phyloP scores from a whole-genome alignment of 1,140 invertebrate species.

The Drosophila carrolli region DNA sequence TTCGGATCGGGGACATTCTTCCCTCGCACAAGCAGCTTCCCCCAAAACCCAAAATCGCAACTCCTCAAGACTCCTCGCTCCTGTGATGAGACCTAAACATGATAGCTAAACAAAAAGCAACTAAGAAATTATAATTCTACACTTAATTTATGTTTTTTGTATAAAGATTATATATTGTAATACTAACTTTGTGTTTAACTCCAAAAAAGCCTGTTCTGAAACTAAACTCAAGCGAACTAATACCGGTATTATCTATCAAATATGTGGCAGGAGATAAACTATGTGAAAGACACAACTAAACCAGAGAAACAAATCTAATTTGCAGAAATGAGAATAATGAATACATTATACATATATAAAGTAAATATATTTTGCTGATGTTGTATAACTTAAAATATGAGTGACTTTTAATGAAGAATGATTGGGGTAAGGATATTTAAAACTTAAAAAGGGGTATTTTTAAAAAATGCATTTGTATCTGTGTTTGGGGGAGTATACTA shows the following conservation, averaged over 20 bases:
- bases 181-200: constrained; percentile 44
- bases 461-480: no score
- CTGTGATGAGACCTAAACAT: constrained; percentile 41
- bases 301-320: constrained; percentile 62
- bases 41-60: background rate
- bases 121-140: constrained; percentile 39
- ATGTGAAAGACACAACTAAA: constrained; percentile 67
- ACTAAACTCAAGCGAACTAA: constrained; percentile 68
- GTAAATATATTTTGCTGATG: constrained; percentile 45
- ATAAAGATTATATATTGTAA: constrained; percentile 42
- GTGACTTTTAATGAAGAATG: constrained; percentile 1
- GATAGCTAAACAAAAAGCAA: constrained; percentile 22
- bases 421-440: background rate
- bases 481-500: no score
- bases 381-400: constrained; percentile 16
- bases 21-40: constrained; percentile 11
- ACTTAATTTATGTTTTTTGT: constrained; percentile 65
- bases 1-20: constrained; percentile 17
- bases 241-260: constrained; percentile 60
- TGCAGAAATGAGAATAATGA: constrained; percentile 57
- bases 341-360: constrained; percentile 35
- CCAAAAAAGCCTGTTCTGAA: constrained; percentile 48
- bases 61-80: constrained; percentile 34
- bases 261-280: constrained; percentile 44
- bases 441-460: background rate